Base-by-base conservation (phyloP, 2,113 vertebrate genomes). In the Pluvianellus socialis region DNA sequence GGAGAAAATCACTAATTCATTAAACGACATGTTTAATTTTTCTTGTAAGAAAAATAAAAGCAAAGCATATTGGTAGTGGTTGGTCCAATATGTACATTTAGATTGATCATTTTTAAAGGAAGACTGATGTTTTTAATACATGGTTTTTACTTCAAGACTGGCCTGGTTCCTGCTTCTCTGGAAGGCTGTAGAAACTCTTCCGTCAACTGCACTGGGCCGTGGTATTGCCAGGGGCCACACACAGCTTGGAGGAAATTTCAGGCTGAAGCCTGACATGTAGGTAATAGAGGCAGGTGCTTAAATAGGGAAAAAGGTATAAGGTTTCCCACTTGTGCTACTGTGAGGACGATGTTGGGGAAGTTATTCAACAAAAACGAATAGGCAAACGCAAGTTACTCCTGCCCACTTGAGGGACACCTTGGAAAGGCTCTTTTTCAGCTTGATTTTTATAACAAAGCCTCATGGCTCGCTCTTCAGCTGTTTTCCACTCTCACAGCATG, bases 1-100 rank as follows among this genome's bases (percentile, higher is more conserved):
- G 88, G 79, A 95, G 94, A 96, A 94, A 95, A 94, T 95, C 93
- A 94, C 81, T 95, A 96, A 97, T 90, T 97, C 94, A 97, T 86
- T 79, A 96, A 75, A 90, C 3, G 30, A 94, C 26, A 38, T 86
- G 74, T 89, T 97, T 91, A 72, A 83, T 96, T 95, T 94, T 96
- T 91, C 65, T 68, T 81, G 49, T 79, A 79, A 91, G 88, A 71
- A 93, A 97, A 93, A 88, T 81, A 96, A 86, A 93, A 86, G 77
- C 67, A 92, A 77, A 47, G 42, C 19, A 45, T 56, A 58, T 59
- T n/a, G 50, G 44, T 92, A 74, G 86, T 80, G 32, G 59, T 82
- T 90, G 50, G 32, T 68, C 76, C 55, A 95, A 92, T 71, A 94
- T 3, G 8, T 52, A 87, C 35, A 62, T 77, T 77, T 79, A 80